A percentile compares a stretch with the other conserved stretches of the same genome.
Conservation (phyloP, 2,888 invertebrate genomes). For the Volucella zonaria region DNA sequence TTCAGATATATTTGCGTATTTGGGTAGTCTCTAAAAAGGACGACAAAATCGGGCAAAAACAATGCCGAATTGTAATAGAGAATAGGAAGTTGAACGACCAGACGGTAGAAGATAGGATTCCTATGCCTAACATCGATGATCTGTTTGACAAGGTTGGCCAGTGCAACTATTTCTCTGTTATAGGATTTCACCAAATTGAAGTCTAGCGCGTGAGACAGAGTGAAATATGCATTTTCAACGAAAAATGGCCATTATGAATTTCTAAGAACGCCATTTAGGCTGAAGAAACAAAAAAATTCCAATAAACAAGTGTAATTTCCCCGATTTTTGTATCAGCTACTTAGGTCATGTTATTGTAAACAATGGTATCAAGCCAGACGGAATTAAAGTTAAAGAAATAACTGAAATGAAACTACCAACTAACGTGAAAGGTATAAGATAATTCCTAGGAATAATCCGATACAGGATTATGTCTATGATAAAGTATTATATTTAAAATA, state of each 20-base stretch:
- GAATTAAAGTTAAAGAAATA: conserved; percentile 73
- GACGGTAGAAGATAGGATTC: conserved; percentile 6
- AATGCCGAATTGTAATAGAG: conserved; percentile 41
- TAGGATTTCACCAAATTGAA: conserved; percentile 76
- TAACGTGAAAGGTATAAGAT: conserved; percentile 42
- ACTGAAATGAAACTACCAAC: conserved; percentile 3
- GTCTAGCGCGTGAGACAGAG: conserved; percentile 54
- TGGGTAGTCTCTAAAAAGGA: neutral
- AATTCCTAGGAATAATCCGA: conserved; percentile 65
- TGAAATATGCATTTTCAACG: conserved; percentile 76
- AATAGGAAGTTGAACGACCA: neutral
- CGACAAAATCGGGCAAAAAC: conserved; percentile 23
- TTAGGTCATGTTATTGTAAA: conserved; percentile 75
- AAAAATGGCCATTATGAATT: conserved; percentile 68
- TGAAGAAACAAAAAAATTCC: conserved; percentile 66
- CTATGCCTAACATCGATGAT: conserved; percentile 8
- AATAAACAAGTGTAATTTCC: conserved; percentile 25
- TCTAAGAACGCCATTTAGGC: conserved; percentile 7
- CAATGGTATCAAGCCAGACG: conserved; percentile 76
- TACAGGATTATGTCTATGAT: conserved; percentile 64
- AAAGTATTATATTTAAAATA: conserved; percentile 63
- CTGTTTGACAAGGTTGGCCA: conserved; percentile 7
- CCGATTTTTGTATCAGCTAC: conserved; percentile 50
- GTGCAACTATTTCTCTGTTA: conserved; percentile 75
- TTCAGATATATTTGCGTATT: neutral